Evolutionary conservation across 2,113 vertebrate species (phyloP).

Genomic region (Phrynosoma platyrhinos): DNA sequence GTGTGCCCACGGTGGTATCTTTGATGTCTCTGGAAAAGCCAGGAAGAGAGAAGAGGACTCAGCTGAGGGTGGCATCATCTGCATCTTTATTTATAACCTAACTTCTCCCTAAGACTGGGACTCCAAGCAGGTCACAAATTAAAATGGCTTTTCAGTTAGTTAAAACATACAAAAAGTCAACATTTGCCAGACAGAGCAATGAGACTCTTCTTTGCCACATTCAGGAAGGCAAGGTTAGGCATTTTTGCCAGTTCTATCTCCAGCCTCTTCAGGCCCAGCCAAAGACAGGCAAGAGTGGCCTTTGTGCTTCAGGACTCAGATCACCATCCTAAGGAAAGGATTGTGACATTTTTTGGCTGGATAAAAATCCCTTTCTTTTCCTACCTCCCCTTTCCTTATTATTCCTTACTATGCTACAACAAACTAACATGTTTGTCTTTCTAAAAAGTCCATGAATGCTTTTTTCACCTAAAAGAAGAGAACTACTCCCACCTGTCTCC

Average conservation of each 20-base stretch:
- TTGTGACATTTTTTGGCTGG: background rate
- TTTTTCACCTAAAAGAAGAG: background rate
- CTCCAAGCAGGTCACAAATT: no score
- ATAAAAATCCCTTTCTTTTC: no score
- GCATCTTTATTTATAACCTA: no score
- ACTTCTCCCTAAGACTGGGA: background rate
- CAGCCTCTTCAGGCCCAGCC: background rate
- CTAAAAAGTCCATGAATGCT: no score
- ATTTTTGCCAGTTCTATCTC: background rate
- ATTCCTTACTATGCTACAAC: no score
- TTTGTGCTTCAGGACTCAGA: no score
- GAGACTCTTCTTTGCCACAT: background rate
- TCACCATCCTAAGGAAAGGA: background rate
- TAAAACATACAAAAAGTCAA: background rate
- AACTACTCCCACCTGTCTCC: background rate
- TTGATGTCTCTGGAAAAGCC: slow-evolving; percentile 91
- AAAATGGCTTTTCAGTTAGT: no score
- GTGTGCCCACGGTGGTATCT: slow-evolving; percentile 96
- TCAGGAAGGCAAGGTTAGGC: background rate
- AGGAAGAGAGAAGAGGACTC: background rate
- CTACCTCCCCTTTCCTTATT: no score
- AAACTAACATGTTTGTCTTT: no score
- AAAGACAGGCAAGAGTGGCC: no score
- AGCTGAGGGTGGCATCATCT: background rate
- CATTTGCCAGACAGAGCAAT: no score